These are phyloP conservation scores for Spinus olivaceus DNA, from an alignment of 2,797 vertebrate species.

Conservation along the genomic window DNA sequence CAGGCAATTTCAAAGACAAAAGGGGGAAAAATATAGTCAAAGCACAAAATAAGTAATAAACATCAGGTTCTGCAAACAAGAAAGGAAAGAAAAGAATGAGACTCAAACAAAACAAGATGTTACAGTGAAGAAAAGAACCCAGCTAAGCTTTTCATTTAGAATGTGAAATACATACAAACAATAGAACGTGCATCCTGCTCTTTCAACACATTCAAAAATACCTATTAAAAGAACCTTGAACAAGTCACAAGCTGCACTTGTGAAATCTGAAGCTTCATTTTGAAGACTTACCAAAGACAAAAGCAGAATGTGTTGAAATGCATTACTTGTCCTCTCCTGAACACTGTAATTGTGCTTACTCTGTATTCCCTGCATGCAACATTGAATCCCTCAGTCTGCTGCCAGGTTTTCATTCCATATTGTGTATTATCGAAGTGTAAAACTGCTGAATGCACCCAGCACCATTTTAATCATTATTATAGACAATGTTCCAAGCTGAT, in stretches of 20 bases:
- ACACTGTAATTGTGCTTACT: slow-evolving; percentile 43
- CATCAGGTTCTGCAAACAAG: background rate
- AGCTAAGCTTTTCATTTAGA: background rate
- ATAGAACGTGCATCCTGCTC: background rate
- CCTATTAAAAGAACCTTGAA: background rate
- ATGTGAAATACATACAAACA: background rate
- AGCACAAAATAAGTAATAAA: background rate
- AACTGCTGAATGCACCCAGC: background rate
- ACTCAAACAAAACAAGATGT: background rate
- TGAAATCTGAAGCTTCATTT: background rate
- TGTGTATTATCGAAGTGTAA: slow-evolving; percentile 17
- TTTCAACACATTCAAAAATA: background rate
- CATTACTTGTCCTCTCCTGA: slow-evolving; percentile 2
- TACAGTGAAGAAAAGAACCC: background rate
- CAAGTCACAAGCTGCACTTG: background rate
- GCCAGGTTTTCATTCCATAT: slow-evolving; percentile 42
- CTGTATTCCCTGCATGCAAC: slow-evolving; percentile 24
- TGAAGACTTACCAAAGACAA: slow-evolving; percentile 41
- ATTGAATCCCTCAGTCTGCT: slow-evolving; percentile 3
- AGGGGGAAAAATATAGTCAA: rapidly evolving
- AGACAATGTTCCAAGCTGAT: slow-evolving; percentile 40
- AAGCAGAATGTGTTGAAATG: slow-evolving; percentile 4
- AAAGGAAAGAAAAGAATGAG: background rate
- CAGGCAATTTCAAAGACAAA: background rate
- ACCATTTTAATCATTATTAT: slow-evolving; percentile 2